Conservation (phyloP, 2,113 vertebrate species). For the Tauraco erythrolophus region DNA sequence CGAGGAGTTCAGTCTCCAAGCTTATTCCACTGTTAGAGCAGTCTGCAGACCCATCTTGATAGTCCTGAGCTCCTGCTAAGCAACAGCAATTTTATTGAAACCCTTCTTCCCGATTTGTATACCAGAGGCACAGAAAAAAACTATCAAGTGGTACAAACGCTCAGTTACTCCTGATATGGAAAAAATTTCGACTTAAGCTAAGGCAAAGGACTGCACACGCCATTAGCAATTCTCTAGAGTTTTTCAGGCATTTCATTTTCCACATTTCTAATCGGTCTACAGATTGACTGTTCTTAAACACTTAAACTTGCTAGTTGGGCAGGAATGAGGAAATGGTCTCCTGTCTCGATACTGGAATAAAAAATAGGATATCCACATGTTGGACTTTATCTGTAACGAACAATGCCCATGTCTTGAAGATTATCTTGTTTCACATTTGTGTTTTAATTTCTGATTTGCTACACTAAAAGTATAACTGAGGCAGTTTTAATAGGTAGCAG, state of each 20-base stretch:
- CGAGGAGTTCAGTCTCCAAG: background rate
- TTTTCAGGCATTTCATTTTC: background rate
- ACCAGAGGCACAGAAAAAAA: background rate
- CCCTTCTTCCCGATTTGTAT: background rate
- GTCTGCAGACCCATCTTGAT: background rate
- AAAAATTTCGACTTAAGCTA: background rate
- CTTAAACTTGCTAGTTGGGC: background rate
- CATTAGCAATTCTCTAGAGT: background rate
- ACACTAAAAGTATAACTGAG: background rate
- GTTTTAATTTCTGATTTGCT: background rate
- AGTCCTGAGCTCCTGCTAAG: background rate
- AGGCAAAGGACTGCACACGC: background rate
- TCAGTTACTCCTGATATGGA: background rate
- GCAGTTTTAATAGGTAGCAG: background rate
- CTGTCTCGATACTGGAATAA: background rate
- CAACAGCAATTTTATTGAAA: background rate
- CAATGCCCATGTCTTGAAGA: background rate
- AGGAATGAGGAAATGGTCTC: background rate
- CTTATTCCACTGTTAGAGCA: background rate
- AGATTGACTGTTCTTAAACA: background rate
- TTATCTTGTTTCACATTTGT: background rate
- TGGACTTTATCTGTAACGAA: background rate
- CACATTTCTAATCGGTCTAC: background rate
- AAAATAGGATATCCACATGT: background rate
- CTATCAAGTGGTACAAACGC: background rate